Percentiles rank a stretch among this genome's conserved stretches.
Evolutionary conservation across 2,888 invertebrate species (phyloP).

Genomic region (Orchesellides sinensis): DNA sequence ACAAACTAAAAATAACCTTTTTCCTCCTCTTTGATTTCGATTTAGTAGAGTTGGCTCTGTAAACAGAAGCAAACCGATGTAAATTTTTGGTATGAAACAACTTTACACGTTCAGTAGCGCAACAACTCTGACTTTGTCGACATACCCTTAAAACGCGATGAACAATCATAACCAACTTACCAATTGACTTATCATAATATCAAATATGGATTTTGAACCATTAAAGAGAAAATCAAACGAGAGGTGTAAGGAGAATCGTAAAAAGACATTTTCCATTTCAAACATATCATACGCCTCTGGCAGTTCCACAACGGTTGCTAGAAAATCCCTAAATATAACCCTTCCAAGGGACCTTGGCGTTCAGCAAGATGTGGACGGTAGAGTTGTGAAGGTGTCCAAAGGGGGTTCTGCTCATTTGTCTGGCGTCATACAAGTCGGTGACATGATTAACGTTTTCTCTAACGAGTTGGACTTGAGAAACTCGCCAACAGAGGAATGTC

Average conservation of each 20-base stretch:
- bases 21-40: slow-evolving; percentile 14
- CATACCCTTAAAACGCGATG: neutral
- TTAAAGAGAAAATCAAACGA: slow-evolving; percentile 51
- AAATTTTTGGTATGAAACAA: neutral
- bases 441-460: slow-evolving; percentile 66
- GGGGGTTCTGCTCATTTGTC: slow-evolving; percentile 71
- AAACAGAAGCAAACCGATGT: neutral
- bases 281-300: slow-evolving; percentile 72
- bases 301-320: slow-evolving; percentile 62
- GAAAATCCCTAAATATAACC: slow-evolving; percentile 65
- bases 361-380: slow-evolving; percentile 44
- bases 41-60: neutral
- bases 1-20: slow-evolving; percentile 22
- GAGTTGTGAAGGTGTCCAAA: slow-evolving; percentile 66
- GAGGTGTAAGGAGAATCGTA: slow-evolving; percentile 47
- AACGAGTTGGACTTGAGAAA: slow-evolving; percentile 40
- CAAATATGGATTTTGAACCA: slow-evolving; percentile 71
- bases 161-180: neutral
- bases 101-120: neutral
- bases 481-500: slow-evolving; percentile 25
- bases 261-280: slow-evolving; percentile 73
- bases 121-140: neutral
- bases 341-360: slow-evolving; percentile 41
- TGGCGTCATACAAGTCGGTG: slow-evolving; percentile 74
- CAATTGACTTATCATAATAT: neutral